A percentile compares a stretch with the other conserved stretches of the same genome.
These are phyloP conservation scores for Notiomystis cincta DNA, from an alignment of 2,113 vertebrate species.

Conservation along the genomic window DNA sequence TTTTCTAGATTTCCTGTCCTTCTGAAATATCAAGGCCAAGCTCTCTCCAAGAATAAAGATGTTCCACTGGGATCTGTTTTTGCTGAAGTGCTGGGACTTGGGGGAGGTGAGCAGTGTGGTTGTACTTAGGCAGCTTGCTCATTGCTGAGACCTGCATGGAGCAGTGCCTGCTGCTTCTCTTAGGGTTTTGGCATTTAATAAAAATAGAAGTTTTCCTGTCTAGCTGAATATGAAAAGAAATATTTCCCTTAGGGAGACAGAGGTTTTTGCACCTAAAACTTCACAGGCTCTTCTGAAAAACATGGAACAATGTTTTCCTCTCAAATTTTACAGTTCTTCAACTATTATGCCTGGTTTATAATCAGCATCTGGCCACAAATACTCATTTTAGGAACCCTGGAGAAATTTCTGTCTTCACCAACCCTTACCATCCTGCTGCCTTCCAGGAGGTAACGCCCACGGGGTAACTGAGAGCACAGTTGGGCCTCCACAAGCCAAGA, in stretches of 20 bases:
- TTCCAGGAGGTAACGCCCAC: slow-evolving; percentile 23
- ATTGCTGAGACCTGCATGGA: neutral
- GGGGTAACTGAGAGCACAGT: neutral
- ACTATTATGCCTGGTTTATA: neutral
- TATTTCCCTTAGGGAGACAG: neutral
- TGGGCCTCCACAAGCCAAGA: slow-evolving; percentile 1
- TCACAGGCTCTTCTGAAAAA: neutral
- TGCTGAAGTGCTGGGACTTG: neutral
- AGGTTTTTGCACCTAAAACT: neutral
- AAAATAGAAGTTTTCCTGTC: neutral
- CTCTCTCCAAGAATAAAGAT: neutral
- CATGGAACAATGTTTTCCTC: neutral
- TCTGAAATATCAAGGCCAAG: neutral
- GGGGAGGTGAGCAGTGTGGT: neutral
- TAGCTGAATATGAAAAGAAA: neutral
- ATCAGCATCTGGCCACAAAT: slow-evolving; percentile 11
- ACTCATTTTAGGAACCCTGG: neutral
- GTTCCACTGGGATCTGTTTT: neutral
- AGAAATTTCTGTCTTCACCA: slow-evolving; percentile 39
- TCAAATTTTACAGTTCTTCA: neutral
- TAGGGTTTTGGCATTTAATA: neutral
- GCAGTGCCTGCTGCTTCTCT: neutral
- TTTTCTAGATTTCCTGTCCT: neutral
- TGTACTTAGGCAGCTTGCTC: neutral
- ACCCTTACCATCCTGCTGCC: neutral